A percentile compares a stretch with the other conserved stretches of the same genome.
These are phyloP conservation scores for Neosilurus mollespiculum DNA, from an alignment of 2,797 vertebrate genomes.

Conservation along the genomic window DNA sequence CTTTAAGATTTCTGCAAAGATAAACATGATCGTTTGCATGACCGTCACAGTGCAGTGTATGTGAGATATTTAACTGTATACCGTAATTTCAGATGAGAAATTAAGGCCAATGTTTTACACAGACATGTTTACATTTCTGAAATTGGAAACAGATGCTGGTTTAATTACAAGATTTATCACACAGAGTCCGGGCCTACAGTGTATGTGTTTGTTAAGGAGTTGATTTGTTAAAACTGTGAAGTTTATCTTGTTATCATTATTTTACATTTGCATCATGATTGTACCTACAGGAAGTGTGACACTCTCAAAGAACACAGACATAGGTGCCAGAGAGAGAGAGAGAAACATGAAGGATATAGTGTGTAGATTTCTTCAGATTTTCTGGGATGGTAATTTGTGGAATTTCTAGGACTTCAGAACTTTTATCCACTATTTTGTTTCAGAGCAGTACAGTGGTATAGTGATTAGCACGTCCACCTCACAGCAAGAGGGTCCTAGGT, in stretches of 20 bases:
- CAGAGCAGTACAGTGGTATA: no score
- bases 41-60: neutral
- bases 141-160: neutral
- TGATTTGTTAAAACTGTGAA: neutral
- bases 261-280: conserved; percentile 10
- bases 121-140: neutral
- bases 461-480: no score
- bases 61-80: neutral
- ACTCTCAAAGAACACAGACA: neutral
- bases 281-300: neutral
- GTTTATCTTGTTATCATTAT: conserved; percentile 11
- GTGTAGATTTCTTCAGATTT: no score
- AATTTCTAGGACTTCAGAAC: no score
- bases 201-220: neutral
- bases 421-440: no score
- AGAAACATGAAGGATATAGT: no score
- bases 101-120: neutral
- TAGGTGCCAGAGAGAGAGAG: no score
- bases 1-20: neutral
- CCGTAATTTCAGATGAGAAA: no score
- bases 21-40: neutral
- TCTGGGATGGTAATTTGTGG: no score
- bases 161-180: neutral
- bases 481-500: no score
- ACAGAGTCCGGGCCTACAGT: neutral